A percentile compares a stretch with the other conserved stretches of the same genome.
Conservation (phyloP, 37 sponge, comb jelly and placozoan species). For the Geodia barretti region DNA sequence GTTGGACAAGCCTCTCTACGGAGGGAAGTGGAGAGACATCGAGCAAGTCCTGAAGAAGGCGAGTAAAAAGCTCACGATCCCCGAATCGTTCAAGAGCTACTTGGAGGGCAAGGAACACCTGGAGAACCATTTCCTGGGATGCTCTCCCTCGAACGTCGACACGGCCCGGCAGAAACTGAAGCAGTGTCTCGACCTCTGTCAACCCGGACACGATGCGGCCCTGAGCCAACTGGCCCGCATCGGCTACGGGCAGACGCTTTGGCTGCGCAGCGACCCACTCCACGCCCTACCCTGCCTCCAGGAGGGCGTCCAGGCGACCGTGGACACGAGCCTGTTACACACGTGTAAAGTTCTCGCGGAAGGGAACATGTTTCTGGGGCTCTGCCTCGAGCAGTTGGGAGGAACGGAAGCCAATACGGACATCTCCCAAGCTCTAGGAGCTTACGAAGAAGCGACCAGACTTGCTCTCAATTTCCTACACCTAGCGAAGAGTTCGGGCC, state of each 20-base stretch:
- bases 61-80: constrained; percentile 48
- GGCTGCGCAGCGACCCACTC: constrained; percentile 26
- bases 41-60: constrained; percentile 34
- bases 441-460: constrained; percentile 49
- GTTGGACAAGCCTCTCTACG: constrained; percentile 61
- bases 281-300: constrained; percentile 4
- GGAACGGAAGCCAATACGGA: not conserved
- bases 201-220: constrained; percentile 44
- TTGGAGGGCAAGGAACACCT: constrained; percentile 33
- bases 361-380: constrained; percentile 34
- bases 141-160: not conserved
- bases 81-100: constrained; percentile 24
- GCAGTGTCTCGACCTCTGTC: constrained; percentile 16
- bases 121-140: constrained; percentile 36
- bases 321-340: constrained; percentile 26
- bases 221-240: constrained; percentile 36
- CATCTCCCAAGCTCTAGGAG: constrained; percentile 26
- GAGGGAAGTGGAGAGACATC: constrained; percentile 56
- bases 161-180: constrained; percentile 20
- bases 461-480: constrained; percentile 17
- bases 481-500: not conserved
- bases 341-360: constrained; percentile 56
- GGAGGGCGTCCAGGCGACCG: constrained; percentile 10
- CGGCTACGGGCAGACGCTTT: constrained; percentile 41
- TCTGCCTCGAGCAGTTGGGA: constrained; percentile 25